These are phyloP conservation scores for Andrena bicolor DNA, from an alignment of 2,888 invertebrate genomes.

Conservation along the genomic window DNA sequence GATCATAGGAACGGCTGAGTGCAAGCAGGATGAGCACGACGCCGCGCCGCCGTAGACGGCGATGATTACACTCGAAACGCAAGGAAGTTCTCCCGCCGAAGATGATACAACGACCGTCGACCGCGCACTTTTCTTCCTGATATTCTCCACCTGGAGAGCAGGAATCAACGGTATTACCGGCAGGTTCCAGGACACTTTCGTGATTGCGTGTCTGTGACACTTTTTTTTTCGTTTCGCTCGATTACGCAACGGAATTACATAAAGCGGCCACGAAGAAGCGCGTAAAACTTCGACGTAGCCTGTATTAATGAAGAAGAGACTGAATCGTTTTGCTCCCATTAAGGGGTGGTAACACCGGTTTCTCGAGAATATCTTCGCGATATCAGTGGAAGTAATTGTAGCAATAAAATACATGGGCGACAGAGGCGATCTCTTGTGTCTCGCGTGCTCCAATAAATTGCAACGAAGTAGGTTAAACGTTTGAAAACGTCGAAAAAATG, in stretches of 20 bases:
- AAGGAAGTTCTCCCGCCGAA: constrained; percentile 74
- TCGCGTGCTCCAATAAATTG: not conserved
- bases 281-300: not conserved
- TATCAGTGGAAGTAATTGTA: not conserved
- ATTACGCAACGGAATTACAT: constrained; percentile 37
- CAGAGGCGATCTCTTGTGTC: not conserved
- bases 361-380: not conserved
- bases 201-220: constrained; percentile 4
- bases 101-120: constrained; percentile 70
- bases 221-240: not conserved
- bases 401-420: not conserved
- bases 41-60: not conserved
- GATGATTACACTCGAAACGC: constrained; percentile 73
- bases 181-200: constrained; percentile 20
- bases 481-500: not conserved
- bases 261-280: constrained; percentile 30
- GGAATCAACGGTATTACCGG: constrained; percentile 41
- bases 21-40: constrained; percentile 2
- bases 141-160: constrained; percentile 59
- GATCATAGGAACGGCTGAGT: not conserved
- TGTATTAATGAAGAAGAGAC: not conserved
- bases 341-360: not conserved
- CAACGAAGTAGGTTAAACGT: constrained; percentile 31
- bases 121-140: constrained; percentile 78
- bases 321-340: not conserved